Evolutionary conservation across 2,797 vertebrate species (phyloP).

Genomic region (Trematomus bernacchii): DNA sequence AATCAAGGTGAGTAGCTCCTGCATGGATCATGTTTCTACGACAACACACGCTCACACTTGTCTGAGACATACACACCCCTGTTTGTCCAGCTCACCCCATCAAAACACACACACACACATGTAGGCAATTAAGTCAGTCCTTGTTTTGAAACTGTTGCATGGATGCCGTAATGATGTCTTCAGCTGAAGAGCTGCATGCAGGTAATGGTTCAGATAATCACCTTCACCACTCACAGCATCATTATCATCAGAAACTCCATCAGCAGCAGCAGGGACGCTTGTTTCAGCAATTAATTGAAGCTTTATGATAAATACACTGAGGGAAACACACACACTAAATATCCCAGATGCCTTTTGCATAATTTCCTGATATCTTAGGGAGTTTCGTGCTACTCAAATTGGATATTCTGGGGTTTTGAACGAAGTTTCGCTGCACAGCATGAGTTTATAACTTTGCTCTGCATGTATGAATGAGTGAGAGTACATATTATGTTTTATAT

Average conservation of each 20-base stretch:
- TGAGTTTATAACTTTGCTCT: background rate
- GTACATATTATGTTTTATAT: too few species aligned
- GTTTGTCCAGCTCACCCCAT: background rate
- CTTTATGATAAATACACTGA: background rate
- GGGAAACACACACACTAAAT: too few species aligned
- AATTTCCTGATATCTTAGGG: background rate
- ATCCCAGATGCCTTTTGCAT: too few species aligned
- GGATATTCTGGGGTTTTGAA: background rate
- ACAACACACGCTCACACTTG: slow-evolving; percentile 33
- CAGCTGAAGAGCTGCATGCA: slow-evolving; percentile 7
- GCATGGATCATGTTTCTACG: slow-evolving; percentile 54
- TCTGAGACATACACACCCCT: slow-evolving; percentile 3
- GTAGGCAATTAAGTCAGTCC: slow-evolving; percentile 26
- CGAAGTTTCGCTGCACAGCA: background rate
- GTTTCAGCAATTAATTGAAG: background rate
- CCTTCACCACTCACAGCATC: background rate
- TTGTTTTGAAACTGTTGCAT: slow-evolving; percentile 22
- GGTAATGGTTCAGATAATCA: slow-evolving; percentile 12
- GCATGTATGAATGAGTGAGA: too few species aligned
- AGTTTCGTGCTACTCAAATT: background rate
- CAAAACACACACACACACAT: slow-evolving; percentile 13
- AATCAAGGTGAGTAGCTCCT: slow-evolving; percentile 25
- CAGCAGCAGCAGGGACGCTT: background rate
- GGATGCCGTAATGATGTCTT: slow-evolving; percentile 20
- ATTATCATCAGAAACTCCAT: too few species aligned